Percentiles rank a stretch among this genome's conserved stretches.
These are phyloP conservation scores for Geotrypetes seraphini DNA, from an alignment of 2,797 vertebrate species.

Conservation along the genomic window DNA sequence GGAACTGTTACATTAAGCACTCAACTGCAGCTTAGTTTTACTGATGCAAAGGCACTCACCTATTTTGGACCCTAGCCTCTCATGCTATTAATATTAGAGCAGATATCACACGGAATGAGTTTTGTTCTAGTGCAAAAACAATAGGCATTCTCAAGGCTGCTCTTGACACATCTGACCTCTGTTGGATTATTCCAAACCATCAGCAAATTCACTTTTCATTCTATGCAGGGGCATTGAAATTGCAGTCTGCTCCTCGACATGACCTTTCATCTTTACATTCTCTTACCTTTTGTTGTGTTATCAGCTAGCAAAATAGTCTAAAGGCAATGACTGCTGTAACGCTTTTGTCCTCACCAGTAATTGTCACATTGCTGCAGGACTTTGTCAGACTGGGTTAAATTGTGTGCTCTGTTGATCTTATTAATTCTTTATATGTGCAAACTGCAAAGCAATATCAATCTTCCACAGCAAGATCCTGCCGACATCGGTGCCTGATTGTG, in stretches of 20 bases:
- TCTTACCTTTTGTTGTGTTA: constrained; percentile 16
- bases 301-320: constrained; percentile 23
- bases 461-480: constrained; percentile 12
- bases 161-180: constrained; percentile 14
- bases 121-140: constrained; percentile 20
- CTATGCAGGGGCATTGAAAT: constrained; percentile 17
- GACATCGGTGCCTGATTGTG: constrained; percentile 17
- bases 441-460: constrained; percentile 2
- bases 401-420: constrained; percentile 28
- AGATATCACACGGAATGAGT: too few species aligned
- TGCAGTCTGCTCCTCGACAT: constrained; percentile 1
- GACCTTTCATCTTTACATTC: constrained; percentile 7
- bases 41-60: too few species aligned
- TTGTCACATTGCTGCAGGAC: constrained; percentile 15
- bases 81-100: too few species aligned
- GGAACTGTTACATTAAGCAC: too few species aligned
- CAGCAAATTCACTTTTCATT: constrained; percentile 31
- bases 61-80: too few species aligned
- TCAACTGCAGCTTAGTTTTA: too few species aligned
- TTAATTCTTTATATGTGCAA: constrained; percentile 11
- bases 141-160: constrained; percentile 26
- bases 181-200: constrained; percentile 41
- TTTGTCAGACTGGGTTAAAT: constrained; percentile 15
- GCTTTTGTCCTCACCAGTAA: constrained; percentile 20
- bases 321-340: constrained; percentile 23